phyloP scores from a whole-genome alignment of 2,797 vertebrate genomes.

The Paramormyrops hopkinsi region DNA sequence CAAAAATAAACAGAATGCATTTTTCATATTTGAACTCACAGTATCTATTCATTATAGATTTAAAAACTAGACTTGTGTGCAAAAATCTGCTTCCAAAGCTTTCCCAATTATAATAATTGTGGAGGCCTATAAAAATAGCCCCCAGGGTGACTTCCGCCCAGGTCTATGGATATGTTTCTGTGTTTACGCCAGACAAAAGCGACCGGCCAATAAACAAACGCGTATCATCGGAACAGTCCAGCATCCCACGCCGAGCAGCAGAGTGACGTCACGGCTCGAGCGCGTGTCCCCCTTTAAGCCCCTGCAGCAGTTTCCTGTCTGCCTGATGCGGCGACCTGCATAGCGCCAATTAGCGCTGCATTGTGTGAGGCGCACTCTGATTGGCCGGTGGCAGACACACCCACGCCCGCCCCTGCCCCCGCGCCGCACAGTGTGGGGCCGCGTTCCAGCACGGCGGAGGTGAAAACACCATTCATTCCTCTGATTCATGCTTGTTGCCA shows the following conservation, averaged over 20 bases:
- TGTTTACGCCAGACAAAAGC: not conserved
- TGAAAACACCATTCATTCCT: not conserved
- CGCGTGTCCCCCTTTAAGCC: constrained; percentile 21
- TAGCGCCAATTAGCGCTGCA: not conserved
- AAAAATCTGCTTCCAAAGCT: not conserved
- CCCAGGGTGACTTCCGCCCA: not conserved
- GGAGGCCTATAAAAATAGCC: not conserved
- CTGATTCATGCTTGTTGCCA: constrained; percentile 9
- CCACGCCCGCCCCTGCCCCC: not conserved
- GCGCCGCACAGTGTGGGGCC: not conserved
- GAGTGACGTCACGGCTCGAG: not conserved
- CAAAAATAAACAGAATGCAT: not conserved
- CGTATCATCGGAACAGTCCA: not conserved
- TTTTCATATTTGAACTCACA: not conserved
- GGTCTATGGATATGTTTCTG: not conserved
- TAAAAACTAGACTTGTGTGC: not conserved
- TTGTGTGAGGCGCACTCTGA: not conserved
- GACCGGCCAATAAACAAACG: not conserved
- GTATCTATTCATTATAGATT: not conserved
- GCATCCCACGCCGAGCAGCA: not conserved
- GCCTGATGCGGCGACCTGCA: not conserved
- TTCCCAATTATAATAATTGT: not conserved
- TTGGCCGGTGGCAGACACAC: not conserved
- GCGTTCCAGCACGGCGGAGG: not conserved
- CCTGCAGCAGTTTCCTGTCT: not conserved